Evolutionary conservation across 1,140 invertebrate genomes (phyloP).

Genomic region (Listronotus oregonensis): DNA sequence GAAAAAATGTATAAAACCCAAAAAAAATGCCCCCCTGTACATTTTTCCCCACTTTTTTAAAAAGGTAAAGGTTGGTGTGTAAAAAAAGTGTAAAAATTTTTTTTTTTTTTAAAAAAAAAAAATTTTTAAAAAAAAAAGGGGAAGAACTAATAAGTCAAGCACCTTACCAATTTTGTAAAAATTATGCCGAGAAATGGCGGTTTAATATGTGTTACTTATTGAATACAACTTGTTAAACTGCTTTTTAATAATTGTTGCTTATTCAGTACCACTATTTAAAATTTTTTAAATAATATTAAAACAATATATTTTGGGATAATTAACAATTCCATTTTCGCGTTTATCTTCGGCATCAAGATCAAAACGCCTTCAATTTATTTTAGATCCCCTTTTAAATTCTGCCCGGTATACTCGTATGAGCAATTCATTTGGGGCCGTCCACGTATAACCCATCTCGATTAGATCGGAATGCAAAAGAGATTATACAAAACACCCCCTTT

Average conservation of each 20-base stretch:
- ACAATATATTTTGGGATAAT: constrained; percentile 26
- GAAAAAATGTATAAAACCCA: too few relatives aligned
- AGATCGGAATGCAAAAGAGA: constrained; percentile 45
- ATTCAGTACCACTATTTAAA: background rate
- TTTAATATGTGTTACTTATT: too few relatives aligned
- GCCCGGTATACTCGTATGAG: constrained; percentile 27
- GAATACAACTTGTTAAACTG: background rate
- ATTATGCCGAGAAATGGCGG: too few relatives aligned
- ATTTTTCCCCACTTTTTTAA: too few relatives aligned
- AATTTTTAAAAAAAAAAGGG: too few relatives aligned
- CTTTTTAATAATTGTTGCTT: background rate
- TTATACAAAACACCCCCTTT: constrained; percentile 38
- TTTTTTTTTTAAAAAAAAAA: too few relatives aligned
- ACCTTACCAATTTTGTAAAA: too few relatives aligned
- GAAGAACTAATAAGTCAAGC: too few relatives aligned
- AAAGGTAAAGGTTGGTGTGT: too few relatives aligned
- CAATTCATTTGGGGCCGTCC: constrained; percentile 38
- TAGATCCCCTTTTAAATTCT: constrained; percentile 23
- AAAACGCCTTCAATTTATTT: constrained; percentile 27
- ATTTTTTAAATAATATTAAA: constrained; percentile 9
- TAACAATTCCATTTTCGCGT: constrained; percentile 25
- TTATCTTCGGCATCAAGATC: constrained; percentile 28
- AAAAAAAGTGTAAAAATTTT: too few relatives aligned
- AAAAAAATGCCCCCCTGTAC: too few relatives aligned
- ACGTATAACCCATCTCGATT: constrained; percentile 44